These are phyloP conservation scores for Episyrphus balteatus DNA, from an alignment of 1,140 invertebrate genomes.

Conservation along the genomic window DNA sequence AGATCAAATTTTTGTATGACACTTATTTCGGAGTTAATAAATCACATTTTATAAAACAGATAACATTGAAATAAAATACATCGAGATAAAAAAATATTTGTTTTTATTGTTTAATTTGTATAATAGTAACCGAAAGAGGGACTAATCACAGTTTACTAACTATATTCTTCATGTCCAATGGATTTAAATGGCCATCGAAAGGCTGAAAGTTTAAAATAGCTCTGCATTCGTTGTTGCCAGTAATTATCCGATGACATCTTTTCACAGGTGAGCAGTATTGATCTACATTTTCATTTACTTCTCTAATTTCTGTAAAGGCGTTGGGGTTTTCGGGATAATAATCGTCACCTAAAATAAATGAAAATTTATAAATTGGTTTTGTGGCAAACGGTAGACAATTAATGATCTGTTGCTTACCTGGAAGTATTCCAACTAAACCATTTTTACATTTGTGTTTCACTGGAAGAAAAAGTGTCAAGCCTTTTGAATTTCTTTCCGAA, in stretches of 20 bases:
- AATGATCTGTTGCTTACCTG: conserved; percentile 16
- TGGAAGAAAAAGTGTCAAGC: conserved; percentile 36
- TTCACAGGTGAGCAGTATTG: conserved; percentile 19
- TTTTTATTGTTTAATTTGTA: too few species aligned
- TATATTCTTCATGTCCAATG: conserved; percentile 11
- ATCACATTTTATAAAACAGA: too few species aligned
- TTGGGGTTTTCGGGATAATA: conserved; percentile 29
- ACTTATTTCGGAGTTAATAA: too few species aligned
- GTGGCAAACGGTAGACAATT: background rate
- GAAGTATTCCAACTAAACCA: conserved; percentile 28
- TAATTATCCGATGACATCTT: conserved; percentile 26
- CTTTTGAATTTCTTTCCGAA: conserved; percentile 25
- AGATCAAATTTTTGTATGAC: too few species aligned
- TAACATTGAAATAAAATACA: too few species aligned
- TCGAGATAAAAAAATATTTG: too few species aligned
- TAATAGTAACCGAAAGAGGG: too few species aligned
- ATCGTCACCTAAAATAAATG: conserved; percentile 22
- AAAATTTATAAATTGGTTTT: conserved; percentile 1
- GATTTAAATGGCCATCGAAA: conserved; percentile 21
- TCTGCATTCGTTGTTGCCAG: conserved; percentile 13
- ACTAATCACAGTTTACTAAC: background rate
- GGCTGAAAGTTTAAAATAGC: conserved; percentile 18
- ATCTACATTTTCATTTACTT: conserved; percentile 15
- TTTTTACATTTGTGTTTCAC: conserved; percentile 35
- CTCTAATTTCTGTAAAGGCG: conserved; percentile 10